A percentile compares a stretch with the other conserved stretches of the same genome.
phyloP scores from a whole-genome alignment of 2,113 vertebrate genomes.

The Cacatua alba region DNA sequence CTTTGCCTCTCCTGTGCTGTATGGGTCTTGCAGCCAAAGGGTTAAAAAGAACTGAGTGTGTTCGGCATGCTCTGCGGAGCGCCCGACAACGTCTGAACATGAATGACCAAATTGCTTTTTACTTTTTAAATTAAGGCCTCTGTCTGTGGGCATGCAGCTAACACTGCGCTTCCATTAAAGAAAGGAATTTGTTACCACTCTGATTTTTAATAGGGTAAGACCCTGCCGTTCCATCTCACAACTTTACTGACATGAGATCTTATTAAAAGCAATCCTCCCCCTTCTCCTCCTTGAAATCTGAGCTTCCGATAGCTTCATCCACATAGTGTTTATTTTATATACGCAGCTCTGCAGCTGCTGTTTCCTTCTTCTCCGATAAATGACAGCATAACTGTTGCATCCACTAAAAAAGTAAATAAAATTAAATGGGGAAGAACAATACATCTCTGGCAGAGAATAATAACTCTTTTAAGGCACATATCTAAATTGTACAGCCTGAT shows the following conservation, averaged over 20 bases:
- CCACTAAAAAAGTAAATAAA: conserved; percentile 65
- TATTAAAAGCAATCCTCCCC: conserved; percentile 27
- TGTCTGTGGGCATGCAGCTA: background rate
- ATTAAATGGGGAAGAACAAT: conserved; percentile 52
- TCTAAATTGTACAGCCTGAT: conserved; percentile 60
- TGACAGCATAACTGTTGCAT: conserved; percentile 45
- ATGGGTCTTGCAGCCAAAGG: background rate
- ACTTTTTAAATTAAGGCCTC: conserved; percentile 61
- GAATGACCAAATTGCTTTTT: conserved; percentile 68
- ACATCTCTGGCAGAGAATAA: conserved; percentile 23
- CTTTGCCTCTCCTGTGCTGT: background rate
- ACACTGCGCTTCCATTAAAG: conserved; percentile 50
- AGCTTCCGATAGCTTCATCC: conserved; percentile 12
- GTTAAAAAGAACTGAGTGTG: conserved; percentile 32
- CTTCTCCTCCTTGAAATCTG: conserved; percentile 27
- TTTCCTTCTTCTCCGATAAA: conserved; percentile 38
- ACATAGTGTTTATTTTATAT: conserved; percentile 5
- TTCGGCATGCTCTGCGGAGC: background rate
- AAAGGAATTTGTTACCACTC: conserved; percentile 43
- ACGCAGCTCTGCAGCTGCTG: conserved; percentile 1
- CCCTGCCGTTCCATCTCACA: conserved; percentile 12
- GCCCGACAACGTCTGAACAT: conserved; percentile 15
- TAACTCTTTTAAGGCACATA: conserved; percentile 36
- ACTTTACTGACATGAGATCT: conserved; percentile 44
- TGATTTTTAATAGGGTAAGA: conserved; percentile 57